Conservation (phyloP, 2,113 vertebrate species). For the Chloropsis hardwickii region DNA sequence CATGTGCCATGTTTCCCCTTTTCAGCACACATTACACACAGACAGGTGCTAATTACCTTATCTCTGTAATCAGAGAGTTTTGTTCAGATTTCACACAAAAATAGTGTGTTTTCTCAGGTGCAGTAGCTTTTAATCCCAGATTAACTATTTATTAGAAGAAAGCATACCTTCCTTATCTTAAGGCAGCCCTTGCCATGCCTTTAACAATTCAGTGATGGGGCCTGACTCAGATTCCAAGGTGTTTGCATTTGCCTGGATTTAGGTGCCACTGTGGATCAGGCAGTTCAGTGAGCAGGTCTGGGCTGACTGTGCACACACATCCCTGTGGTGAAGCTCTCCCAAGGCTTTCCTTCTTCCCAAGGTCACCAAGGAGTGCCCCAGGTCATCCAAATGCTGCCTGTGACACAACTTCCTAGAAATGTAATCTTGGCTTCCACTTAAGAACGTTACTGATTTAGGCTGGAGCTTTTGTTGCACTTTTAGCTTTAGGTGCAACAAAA, state of each 20-base stretch:
- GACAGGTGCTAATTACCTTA: background rate
- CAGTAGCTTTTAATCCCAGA: background rate
- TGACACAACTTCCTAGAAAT: background rate
- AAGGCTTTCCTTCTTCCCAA: background rate
- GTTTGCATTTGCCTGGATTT: background rate
- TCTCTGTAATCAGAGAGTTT: conserved; percentile 17
- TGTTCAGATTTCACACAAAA: background rate
- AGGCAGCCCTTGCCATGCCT: background rate
- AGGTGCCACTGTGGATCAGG: background rate
- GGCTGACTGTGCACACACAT: background rate
- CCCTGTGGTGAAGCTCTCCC: background rate
- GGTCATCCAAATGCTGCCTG: background rate
- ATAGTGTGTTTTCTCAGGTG: background rate
- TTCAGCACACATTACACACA: background rate
- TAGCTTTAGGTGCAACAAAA: background rate
- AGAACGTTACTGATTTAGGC: background rate
- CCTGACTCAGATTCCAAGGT: background rate
- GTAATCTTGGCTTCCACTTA: background rate
- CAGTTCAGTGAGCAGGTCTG: no score
- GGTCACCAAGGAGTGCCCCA: background rate
- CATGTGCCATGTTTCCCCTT: background rate
- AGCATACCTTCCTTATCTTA: background rate
- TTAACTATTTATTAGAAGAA: background rate
- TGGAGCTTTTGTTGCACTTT: background rate
- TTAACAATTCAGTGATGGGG: background rate